Evolutionary conservation across 2,797 vertebrate species (phyloP), one percentile per base, ranked within the genome.

Genomic region (Dryobates pubescens): DNA sequence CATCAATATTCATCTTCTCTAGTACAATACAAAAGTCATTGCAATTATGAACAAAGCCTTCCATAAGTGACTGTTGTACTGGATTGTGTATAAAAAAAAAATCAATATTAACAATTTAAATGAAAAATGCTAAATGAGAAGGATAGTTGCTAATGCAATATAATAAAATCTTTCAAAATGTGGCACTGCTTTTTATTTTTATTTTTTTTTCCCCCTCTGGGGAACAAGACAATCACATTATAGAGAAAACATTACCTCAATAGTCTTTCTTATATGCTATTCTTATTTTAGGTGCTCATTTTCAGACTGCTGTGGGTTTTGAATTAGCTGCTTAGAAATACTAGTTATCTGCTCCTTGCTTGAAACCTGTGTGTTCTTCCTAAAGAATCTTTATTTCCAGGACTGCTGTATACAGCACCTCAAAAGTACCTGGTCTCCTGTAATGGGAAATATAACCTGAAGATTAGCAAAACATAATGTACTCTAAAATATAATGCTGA

Each of bases 1-100:
- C 84, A 93, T 89, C 89, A 90, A 90, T 95, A 96, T 90, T 96
- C 34, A 88, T 95, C 86, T 89, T 96, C 85, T 74, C 61, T 75
- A 90, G 38, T 64, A 86, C 82, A 89, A 87, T 74, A 67, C 23
- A 93, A 49, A 96, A 92, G 68, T 88, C 71, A 82, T 47, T 88
- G 59, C 81, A 94, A 86, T 95, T 93, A 95, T 45, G 76, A 94
- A 73, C 51, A 93, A 92, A 95, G 57, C 53, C 54, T 87, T 90
- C 71, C 65, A 47, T 47, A 87, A 83, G 62, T 93, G 81, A 86
- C 63, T 93, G 68, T 82, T 89, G 30, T 74, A 77, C 53, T 84
- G 63, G 29, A 63, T 62, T 91, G 61, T 86, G 59, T 65, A 73
- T 23, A 61, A 62, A 81, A 61, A 62, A 81, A 84, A 92, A 79